Base-by-base conservation (phyloP, 1,140 invertebrate species). In the Drosophila ogumai region DNA sequence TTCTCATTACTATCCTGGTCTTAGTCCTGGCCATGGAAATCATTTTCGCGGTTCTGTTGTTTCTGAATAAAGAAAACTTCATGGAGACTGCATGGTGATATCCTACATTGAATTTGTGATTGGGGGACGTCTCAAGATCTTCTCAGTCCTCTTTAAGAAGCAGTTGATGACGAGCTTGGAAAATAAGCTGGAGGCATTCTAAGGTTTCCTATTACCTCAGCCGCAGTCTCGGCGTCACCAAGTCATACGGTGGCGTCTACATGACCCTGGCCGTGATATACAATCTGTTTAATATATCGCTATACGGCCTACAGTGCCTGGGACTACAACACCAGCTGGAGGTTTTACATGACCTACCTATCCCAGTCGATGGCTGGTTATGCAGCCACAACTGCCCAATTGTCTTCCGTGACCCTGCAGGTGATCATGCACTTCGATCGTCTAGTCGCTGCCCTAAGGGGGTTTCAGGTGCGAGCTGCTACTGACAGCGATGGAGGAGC, bases 341-440 rank as follows among this genome's bases (percentile, higher is more conserved):
- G 46, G 1, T 91, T 60, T 36, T 60, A 72, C 50, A 8, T 76
- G 0, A 63, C 81, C 31, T 91, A 90, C 40, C 3, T 41, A 0
- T 13, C 55, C 1, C 79, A 82, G 55, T 46, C 58, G 6, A 1
- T 76, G n/a, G 84, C 75, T 0, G 90, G 75, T 0, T 90, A 81
- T 32, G 73, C 77, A 2, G 66, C 76, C 22, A 85, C 81, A 0
- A 56, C 61, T 3, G 90, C 77, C 1, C 85, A 91, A n/a, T n/a
- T n/a, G n/a, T n/a, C n/a, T n/a, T 64, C 79, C 2, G 61, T 82
- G 31, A 63, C 72, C 12, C 81, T 72, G 38, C 90, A 91, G 65
- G 59, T 79, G 3, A 67, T 82, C 6, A 91, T 91, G 90, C 88
- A 91, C 52, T 91, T 78, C 25, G 69, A 91, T 8, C 67, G 73